These are phyloP conservation scores for Megastigmus dorsalis DNA, from an alignment of 2,888 invertebrate species.

Conservation along the genomic window DNA sequence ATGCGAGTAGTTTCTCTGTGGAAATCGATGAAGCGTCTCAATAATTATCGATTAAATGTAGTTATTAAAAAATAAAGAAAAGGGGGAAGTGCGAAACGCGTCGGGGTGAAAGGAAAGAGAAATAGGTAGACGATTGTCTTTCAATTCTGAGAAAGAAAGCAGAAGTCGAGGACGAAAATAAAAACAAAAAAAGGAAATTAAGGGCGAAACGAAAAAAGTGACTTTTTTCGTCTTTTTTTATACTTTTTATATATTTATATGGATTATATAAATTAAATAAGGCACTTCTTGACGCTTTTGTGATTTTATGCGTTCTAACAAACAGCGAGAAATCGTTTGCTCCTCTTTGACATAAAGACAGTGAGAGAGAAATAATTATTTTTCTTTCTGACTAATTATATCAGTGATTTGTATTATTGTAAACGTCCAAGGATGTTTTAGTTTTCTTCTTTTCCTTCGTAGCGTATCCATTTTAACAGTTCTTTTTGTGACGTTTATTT, in stretches of 20 bases:
- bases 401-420: conserved; percentile 41
- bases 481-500: conserved; percentile 27
- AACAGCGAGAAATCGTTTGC: conserved; percentile 37
- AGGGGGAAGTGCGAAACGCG: conserved; percentile 16
- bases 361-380: conserved; percentile 23
- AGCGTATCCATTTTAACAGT: conserved; percentile 32
- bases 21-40: conserved; percentile 51
- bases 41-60: conserved; percentile 52
- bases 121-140: conserved; percentile 46
- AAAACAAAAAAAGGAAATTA: conserved; percentile 35
- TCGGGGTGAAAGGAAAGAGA: conserved; percentile 22
- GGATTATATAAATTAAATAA: conserved; percentile 53
- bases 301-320: conserved; percentile 45
- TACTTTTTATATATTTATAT: conserved; percentile 58
- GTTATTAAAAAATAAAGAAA: conserved; percentile 43
- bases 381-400: conserved; percentile 29
- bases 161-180: conserved; percentile 8
- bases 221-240: conserved; percentile 51
- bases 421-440: conserved; percentile 23
- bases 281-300: conserved; percentile 46
- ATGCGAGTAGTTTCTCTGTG: conserved; percentile 48
- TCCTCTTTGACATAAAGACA: conserved; percentile 31
- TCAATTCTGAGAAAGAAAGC: conserved; percentile 28
- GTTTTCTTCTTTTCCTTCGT: conserved; percentile 31
- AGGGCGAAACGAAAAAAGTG: conserved; percentile 41